Conservation (phyloP, 1,140 invertebrate species). For the Palaemon carinicauda region DNA sequence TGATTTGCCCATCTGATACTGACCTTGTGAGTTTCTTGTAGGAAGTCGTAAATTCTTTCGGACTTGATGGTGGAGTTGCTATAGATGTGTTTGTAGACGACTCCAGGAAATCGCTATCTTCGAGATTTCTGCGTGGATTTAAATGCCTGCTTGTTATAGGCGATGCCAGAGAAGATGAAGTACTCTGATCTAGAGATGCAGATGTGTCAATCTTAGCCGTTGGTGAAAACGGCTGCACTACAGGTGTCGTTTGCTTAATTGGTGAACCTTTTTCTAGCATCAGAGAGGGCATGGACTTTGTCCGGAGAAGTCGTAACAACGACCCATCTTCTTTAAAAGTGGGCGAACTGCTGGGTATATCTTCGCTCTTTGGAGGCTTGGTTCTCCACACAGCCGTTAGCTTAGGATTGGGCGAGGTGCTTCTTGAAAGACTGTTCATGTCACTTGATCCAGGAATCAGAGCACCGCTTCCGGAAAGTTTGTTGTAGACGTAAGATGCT, state of each 20-base stretch:
- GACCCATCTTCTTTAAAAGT: conserved; percentile 33
- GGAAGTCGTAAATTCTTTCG: not conserved
- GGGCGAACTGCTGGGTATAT: not conserved
- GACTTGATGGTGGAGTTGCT: not conserved
- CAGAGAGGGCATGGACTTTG: conserved; percentile 41
- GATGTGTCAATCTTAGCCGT: not conserved
- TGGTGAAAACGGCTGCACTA: not conserved
- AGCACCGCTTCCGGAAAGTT: not conserved
- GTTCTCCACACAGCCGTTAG: conserved; percentile 37
- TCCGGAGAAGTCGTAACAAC: not conserved
- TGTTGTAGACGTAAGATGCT: not conserved
- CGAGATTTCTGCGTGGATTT: not conserved
- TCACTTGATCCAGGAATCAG: not conserved
- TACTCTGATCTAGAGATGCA: not conserved
- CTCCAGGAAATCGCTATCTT: not conserved
- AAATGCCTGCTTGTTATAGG: not conserved
- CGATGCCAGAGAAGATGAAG: not conserved
- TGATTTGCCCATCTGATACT: conserved; percentile 18
- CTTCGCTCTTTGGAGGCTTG: conserved; percentile 5
- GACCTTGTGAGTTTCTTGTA: not conserved
- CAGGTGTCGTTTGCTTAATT: not conserved
- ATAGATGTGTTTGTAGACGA: not conserved
- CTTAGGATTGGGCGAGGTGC: not conserved
- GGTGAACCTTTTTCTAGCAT: not conserved
- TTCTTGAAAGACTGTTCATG: not conserved